A percentile compares a stretch with the other conserved stretches of the same genome.
Conservation (phyloP, 1,140 invertebrate genomes). For the Propsilocerus akamusi region DNA sequence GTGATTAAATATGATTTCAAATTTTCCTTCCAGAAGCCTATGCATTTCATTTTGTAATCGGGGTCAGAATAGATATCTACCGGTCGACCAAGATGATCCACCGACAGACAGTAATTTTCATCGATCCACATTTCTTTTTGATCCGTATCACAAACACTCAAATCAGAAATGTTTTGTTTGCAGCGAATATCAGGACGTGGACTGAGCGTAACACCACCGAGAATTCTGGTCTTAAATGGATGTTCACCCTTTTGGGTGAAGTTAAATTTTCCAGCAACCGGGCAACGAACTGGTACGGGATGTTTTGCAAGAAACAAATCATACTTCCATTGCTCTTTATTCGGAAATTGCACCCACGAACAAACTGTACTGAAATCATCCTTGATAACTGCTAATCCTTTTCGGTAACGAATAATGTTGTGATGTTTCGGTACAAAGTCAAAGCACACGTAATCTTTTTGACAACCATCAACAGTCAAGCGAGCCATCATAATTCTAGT, state of each 20-base stretch:
- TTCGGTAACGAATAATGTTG: constrained; percentile 82
- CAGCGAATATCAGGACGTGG: constrained; percentile 86
- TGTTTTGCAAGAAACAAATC: constrained; percentile 76
- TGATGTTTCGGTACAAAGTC: constrained; percentile 92
- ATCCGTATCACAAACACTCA: constrained; percentile 82
- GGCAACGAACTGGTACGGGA: constrained; percentile 83
- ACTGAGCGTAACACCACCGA: constrained; percentile 83
- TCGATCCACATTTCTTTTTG: constrained; percentile 87
- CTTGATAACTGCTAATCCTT: constrained; percentile 74
- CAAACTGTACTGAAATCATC: constrained; percentile 83
- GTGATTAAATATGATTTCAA: constrained; percentile 92
- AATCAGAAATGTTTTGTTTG: constrained; percentile 85
- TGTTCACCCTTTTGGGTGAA: constrained; percentile 80
- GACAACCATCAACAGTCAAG: constrained; percentile 90
- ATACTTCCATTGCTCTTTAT: constrained; percentile 71
- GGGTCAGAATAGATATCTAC: constrained; percentile 91
- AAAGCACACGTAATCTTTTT: constrained; percentile 94
- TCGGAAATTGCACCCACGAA: constrained; percentile 82
- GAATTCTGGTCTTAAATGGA: constrained; percentile 75
- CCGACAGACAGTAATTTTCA: constrained; percentile 88
- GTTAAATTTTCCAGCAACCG: constrained; percentile 88
- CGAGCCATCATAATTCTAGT: constrained; percentile 86
- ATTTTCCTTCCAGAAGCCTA: constrained; percentile 97
- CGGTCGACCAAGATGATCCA: constrained; percentile 81
- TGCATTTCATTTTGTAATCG: constrained; percentile 93